Percentiles rank a stretch among this genome's conserved stretches.
phyloP scores from a whole-genome alignment of 2,797 vertebrate genomes.

The Rhinella marina region DNA sequence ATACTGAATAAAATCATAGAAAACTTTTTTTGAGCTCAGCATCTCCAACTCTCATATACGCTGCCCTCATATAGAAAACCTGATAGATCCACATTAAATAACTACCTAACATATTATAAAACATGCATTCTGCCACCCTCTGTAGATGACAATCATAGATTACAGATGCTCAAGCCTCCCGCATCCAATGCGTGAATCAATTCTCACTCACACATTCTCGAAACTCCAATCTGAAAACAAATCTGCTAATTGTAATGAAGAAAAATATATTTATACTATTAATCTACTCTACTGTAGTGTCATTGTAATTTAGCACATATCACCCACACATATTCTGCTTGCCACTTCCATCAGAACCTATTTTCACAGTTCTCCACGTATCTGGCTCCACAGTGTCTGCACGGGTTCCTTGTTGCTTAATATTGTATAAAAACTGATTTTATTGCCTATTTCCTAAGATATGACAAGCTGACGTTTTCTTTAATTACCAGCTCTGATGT shows the following conservation, averaged over 20 bases:
- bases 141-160: not conserved
- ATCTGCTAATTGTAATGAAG: not conserved
- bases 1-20: not conserved
- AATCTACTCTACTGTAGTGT: not conserved
- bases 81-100: not conserved
- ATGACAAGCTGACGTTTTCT: slow-evolving; percentile 72
- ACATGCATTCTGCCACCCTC: too few relatives aligned
- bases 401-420: slow-evolving; percentile 64
- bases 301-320: not conserved
- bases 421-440: slow-evolving; percentile 65
- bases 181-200: not conserved
- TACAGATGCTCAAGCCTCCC: not conserved
- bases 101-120: not conserved
- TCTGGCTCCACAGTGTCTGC: slow-evolving; percentile 63
- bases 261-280: not conserved
- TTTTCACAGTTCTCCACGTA: not conserved
- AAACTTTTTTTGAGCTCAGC: not conserved
- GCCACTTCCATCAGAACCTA: not conserved
- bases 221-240: not conserved
- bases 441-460: slow-evolving; percentile 68
- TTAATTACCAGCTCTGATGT: slow-evolving; percentile 74
- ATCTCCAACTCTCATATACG: not conserved
- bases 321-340: not conserved
- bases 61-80: not conserved
- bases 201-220: not conserved